Evolutionary conservation across 2,797 vertebrate genomes (phyloP).

Genomic region (Helarctos malayanus): DNA sequence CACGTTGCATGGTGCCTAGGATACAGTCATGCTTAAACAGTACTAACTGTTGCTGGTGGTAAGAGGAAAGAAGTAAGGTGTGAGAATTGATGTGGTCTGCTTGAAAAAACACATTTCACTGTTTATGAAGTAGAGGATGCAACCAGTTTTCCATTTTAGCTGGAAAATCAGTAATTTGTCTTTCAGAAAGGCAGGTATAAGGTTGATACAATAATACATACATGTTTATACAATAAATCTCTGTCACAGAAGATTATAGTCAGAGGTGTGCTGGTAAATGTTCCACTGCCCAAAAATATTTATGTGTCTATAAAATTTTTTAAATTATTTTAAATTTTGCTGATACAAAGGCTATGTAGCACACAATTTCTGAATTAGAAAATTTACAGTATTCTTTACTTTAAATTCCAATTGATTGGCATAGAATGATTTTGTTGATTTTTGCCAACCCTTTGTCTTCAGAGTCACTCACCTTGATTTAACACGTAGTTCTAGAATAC

Average conservation of each 20-base stretch:
- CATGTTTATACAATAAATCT: not conserved
- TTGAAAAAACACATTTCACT: not conserved
- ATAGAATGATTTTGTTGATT: not conserved
- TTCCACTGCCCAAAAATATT: not conserved
- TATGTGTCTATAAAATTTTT: not conserved
- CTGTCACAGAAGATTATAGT: not conserved
- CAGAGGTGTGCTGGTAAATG: not conserved
- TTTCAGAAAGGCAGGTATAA: slow-evolving; percentile 48
- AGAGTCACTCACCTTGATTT: not conserved
- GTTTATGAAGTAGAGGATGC: not conserved
- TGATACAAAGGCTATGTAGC: not conserved
- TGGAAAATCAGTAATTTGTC: slow-evolving; percentile 10
- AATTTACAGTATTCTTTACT: not conserved
- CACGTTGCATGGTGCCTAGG: not conserved
- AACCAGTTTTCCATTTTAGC: not conserved
- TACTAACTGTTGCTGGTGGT: not conserved
- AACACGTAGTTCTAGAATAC: not conserved
- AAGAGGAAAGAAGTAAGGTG: not conserved
- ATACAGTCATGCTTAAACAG: not conserved
- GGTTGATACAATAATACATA: not conserved
- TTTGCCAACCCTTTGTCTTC: not conserved
- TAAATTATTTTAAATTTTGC: not conserved
- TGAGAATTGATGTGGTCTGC: not conserved
- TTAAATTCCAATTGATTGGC: not conserved
- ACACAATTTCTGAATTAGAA: not conserved